Base-by-base conservation (phyloP, 2,797 vertebrate genomes). In the Synaphobranchus kaupii region DNA sequence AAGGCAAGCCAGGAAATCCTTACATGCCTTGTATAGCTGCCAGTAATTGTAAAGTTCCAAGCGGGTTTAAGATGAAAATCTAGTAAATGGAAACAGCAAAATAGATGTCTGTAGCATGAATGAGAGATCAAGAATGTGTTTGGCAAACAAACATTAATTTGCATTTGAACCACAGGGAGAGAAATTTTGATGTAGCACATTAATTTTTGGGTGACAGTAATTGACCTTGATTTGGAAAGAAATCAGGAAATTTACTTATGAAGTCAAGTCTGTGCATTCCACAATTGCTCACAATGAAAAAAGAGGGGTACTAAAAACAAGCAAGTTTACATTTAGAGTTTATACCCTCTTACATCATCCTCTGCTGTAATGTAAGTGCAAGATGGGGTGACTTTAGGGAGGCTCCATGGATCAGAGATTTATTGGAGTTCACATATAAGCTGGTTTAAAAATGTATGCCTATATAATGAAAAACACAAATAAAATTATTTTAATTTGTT, bases 301-400 rank as follows among this genome's bases (percentile, higher is more conserved):
- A 39, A 78, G 71, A 78, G 52, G 34, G 28, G 50, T 17, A 10
- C 9, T 81, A 50, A 80, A 88, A 87, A 28, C 71, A 81, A 54
- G 58, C 52, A 86, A 88, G 84, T 86, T 88, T 86, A 88, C 84
- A 48, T 88, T 86, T 52, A 76, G 22, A 47, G 76, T 54, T 54
- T 63, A 78, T 85, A 58, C 48, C 60, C 87, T 88, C 58, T 86
- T 86, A 86, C 87, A 86, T 88, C 87, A 86, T 85, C 78, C 50
- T 10, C 60, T 88, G 84, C 73, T 85, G 83, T 85, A 88, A 88
- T 85, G 58, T n/a, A 47, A 68, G 84, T 82, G 87, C 84, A 81
- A 80, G 84, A 85, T 81, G 84, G 87, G 87, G 87, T 83, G 73
- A 58, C 73, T 66, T 68, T 66, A 80, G 84, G 87, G 86, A 84